These are phyloP conservation scores for Anodontia alba DNA, from an alignment of 2,888 invertebrate species.

Conservation along the genomic window DNA sequence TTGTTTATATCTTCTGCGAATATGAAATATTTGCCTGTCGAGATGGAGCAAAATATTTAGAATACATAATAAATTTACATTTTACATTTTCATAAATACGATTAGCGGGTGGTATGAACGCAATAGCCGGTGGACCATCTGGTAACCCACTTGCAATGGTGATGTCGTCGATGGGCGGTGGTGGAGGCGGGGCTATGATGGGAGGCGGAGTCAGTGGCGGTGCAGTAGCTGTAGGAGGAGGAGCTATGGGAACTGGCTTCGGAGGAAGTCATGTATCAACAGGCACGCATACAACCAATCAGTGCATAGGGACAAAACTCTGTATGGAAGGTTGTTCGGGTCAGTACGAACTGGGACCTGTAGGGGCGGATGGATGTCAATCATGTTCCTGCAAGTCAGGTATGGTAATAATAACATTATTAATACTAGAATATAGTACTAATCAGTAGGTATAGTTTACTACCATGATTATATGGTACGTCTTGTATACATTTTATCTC, in stretches of 20 bases:
- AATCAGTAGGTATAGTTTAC: neutral
- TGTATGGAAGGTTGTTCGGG: conserved; percentile 43
- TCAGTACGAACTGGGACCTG: conserved; percentile 30
- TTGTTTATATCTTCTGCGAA: too few species aligned
- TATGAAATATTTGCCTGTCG: too few species aligned
- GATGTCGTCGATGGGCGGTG: conserved; percentile 24
- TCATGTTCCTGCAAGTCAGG: conserved; percentile 39
- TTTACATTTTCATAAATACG: too few species aligned
- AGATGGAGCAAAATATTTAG: too few species aligned
- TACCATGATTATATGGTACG: too few species aligned
- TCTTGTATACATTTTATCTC: too few species aligned
- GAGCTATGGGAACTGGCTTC: neutral
- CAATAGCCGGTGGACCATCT: conserved; percentile 39
- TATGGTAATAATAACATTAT: too few species aligned
- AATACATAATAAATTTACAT: too few species aligned
- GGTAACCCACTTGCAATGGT: conserved; percentile 34
- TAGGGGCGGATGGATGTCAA: conserved; percentile 48
- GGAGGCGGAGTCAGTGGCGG: conserved; percentile 14
- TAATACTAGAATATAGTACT: neutral
- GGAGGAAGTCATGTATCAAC: neutral
- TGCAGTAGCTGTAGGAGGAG: neutral
- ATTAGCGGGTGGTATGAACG: conserved; percentile 49
- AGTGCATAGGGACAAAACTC: conserved; percentile 35
- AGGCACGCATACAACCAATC: neutral
- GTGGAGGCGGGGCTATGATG: neutral